Evolutionary conservation across 2,113 vertebrate genomes (phyloP).

Genomic region (Catharus bicknelli): DNA sequence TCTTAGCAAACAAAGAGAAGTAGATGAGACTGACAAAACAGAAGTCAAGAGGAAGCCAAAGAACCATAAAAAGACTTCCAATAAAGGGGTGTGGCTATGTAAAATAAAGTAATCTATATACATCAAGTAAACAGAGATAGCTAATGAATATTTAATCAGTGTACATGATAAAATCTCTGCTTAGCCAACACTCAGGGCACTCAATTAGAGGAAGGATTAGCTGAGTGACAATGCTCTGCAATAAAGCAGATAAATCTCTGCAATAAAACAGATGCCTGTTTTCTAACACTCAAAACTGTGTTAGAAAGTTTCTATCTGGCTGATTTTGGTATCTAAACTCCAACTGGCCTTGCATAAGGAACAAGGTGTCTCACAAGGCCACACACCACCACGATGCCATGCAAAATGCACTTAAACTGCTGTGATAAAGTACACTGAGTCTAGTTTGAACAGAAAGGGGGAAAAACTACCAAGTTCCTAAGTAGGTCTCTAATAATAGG

Average conservation of each 20-base stretch:
- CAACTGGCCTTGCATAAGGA: not conserved
- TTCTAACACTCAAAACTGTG: not conserved
- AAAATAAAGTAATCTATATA: not conserved
- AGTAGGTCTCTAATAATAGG: not conserved
- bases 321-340: accelerated
- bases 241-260: not conserved
- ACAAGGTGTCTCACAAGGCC: not conserved
- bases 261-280: not conserved
- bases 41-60: not conserved
- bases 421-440: not conserved
- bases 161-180: not conserved
- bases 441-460: not conserved
- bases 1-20: not conserved
- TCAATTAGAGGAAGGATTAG: not conserved
- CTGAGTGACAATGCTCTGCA: not conserved
- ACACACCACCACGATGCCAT: not conserved
- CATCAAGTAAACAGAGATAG: not conserved
- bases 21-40: not conserved
- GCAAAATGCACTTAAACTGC: not conserved
- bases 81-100: not conserved
- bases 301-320: not conserved
- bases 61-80: not conserved
- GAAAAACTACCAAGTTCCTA: not conserved
- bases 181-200: not conserved
- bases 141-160: not conserved